A percentile compares a stretch with the other conserved stretches of the same genome.
These are phyloP conservation scores for Nycticebus coucang DNA, from an alignment of 2,113 vertebrate genomes.

Conservation along the genomic window DNA sequence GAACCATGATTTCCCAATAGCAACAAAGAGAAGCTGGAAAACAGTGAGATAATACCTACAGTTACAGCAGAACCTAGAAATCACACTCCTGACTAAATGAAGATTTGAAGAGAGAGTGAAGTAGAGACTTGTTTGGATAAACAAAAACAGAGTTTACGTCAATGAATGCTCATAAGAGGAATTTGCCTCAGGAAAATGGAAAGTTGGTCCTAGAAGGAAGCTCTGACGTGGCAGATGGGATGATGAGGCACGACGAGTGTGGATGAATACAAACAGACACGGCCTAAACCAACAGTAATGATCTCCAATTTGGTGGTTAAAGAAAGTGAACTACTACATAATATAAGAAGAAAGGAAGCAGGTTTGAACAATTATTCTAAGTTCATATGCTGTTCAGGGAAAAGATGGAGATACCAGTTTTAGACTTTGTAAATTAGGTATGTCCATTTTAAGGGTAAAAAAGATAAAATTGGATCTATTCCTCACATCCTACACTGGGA, in stretches of 20 bases:
- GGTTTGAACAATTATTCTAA: neutral
- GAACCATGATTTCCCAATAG: neutral
- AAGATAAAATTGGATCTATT: neutral
- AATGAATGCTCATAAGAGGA: neutral
- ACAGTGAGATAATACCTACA: neutral
- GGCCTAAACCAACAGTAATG: neutral
- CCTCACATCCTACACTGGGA: neutral
- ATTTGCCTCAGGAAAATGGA: neutral
- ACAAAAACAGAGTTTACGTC: neutral
- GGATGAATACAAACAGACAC: neutral
- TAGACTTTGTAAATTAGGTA: neutral
- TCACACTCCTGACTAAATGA: neutral
- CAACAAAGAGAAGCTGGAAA: neutral
- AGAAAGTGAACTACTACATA: neutral
- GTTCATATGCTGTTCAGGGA: neutral
- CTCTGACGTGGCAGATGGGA: neutral
- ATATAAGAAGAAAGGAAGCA: neutral
- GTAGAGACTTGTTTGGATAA: neutral
- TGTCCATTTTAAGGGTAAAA: neutral
- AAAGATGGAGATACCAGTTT: neutral
- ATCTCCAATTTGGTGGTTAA: neutral
- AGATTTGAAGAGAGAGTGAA: neutral
- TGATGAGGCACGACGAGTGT: neutral
- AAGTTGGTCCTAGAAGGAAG: neutral
- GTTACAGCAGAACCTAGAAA: neutral